Evolutionary conservation across 1,140 invertebrate species (phyloP), one percentile per base, ranked within the genome.

Genomic region (Apis cerana): DNA sequence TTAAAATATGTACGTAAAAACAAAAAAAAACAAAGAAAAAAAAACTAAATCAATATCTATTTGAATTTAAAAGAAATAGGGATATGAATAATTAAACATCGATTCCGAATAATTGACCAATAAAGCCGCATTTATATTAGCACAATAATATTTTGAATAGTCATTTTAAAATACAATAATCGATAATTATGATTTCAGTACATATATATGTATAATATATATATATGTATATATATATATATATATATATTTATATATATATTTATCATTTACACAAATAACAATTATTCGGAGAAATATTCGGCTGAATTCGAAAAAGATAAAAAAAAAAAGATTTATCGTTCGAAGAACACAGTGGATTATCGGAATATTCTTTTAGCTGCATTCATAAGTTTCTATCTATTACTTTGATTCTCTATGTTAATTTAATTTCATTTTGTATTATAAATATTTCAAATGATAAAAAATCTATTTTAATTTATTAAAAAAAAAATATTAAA

Each of bases 101-200:
- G 27, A 82, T 84, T 78, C 72, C 58, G 64, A 82, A 87, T 89
- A 88, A 89, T 90, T 91, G 90, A 88, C 88, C 90, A 91, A 92
- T 92, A 92, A 88, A 92, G 88, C 90, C 90, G 64, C 61, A 68
- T 92, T 92, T 91, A 92, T 91, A 91, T 91, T 92, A 90, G 91
- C 87, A 92, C 89, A 92, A 90, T 92, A 92, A 92, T 91, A 92
- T 85, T 92, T 91, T 84, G 86, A 91, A 92, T 92, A 91, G 87
- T 89, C 85, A 89, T 90, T 76, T 91, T 91, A 85, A 91, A 87
- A 91, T 91, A 91, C 88, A 92, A 89, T 91, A 90, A 90, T 90
- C 79, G 85, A 84, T 88, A 84, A 91, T 91, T 89, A 89, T 90
- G 84, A 85, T 88, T 91, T 88, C 84, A 89, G 89, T 92, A 91